Evolutionary conservation across 2,888 invertebrate genomes (phyloP).

Genomic region (Tenthredo livida): DNA sequence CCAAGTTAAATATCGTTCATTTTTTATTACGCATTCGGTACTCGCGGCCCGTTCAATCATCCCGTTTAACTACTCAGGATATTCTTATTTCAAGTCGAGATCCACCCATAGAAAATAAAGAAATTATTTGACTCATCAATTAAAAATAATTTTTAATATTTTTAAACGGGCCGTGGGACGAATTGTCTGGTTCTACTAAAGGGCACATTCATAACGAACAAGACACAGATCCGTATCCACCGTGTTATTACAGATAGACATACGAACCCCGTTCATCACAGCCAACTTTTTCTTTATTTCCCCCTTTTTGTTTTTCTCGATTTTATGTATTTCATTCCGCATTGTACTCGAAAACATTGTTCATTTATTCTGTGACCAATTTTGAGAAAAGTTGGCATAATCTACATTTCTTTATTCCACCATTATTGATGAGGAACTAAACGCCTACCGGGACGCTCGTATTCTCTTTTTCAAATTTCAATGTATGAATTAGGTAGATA

Average conservation of each 20-base stretch:
- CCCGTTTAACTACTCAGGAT: neutral
- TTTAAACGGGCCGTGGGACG: neutral
- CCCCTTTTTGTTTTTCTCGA: neutral
- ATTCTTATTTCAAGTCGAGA: slow-evolving; percentile 12
- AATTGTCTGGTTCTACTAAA: slow-evolving; percentile 27
- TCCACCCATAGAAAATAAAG: slow-evolving; percentile 9
- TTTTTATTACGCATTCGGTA: slow-evolving; percentile 13
- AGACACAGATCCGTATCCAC: slow-evolving; percentile 15
- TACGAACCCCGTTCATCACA: neutral
- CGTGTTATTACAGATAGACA: neutral
- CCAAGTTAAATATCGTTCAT: slow-evolving; percentile 53
- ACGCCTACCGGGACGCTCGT: slow-evolving; percentile 32
- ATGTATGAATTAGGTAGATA: neutral
- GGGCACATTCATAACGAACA: slow-evolving; percentile 6
- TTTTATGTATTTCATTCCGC: neutral
- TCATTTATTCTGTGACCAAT: neutral
- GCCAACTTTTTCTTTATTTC: neutral
- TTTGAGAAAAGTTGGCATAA: slow-evolving; percentile 20
- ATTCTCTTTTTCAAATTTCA: slow-evolving; percentile 9
- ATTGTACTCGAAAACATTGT: neutral
- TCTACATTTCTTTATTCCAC: neutral
- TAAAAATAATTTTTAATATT: neutral
- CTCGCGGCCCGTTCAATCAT: neutral
- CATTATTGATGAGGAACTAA: neutral
- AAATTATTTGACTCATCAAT: neutral